Percentiles rank a stretch among this genome's conserved stretches.
Evolutionary conservation across 1,140 invertebrate species (phyloP).

Genomic region (Tyrophagus putrescentiae): DNA sequence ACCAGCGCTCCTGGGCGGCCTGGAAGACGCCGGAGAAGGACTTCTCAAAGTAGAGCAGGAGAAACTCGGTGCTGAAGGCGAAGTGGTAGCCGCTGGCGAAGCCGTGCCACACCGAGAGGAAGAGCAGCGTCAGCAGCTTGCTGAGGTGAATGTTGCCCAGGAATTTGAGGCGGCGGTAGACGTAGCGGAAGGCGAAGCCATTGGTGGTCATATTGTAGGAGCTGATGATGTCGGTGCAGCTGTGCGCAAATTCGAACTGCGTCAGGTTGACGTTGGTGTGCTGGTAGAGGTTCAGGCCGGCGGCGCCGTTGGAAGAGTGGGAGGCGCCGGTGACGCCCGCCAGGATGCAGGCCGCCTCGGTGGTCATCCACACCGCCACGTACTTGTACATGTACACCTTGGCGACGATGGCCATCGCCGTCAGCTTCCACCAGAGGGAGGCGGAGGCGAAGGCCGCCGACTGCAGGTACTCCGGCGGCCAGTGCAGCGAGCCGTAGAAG

Average conservation of each 20-base stretch:
- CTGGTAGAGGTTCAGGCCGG: constrained; percentile 45
- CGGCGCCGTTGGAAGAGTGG: constrained; percentile 43
- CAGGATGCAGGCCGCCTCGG: constrained; percentile 39
- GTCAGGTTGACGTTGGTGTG: constrained; percentile 65
- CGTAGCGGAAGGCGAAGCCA: constrained; percentile 72
- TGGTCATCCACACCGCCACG: constrained; percentile 73
- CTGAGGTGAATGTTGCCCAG: constrained; percentile 65
- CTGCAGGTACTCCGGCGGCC: constrained; percentile 8
- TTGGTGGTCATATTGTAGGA: constrained; percentile 90
- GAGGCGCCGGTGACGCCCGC: constrained; percentile 62
- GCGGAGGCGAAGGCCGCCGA: background rate
- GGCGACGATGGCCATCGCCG: constrained; percentile 12
- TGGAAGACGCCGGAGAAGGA: constrained; percentile 37
- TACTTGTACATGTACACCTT: constrained; percentile 74
- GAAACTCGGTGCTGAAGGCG: constrained; percentile 77
- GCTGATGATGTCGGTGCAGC: constrained; percentile 64
- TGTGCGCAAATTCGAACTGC: constrained; percentile 57
- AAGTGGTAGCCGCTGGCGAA: constrained; percentile 71
- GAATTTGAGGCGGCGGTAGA: constrained; percentile 81
- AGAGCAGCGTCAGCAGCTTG: constrained; percentile 59
- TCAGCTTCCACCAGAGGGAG: constrained; percentile 11
- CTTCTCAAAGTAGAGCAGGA: constrained; percentile 69
- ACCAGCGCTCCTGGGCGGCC: background rate
- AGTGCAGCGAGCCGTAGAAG: constrained; percentile 3
- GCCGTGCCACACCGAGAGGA: constrained; percentile 86